Conservation (phyloP, 2,113 vertebrate genomes). For the Pseudopipra pipra region DNA sequence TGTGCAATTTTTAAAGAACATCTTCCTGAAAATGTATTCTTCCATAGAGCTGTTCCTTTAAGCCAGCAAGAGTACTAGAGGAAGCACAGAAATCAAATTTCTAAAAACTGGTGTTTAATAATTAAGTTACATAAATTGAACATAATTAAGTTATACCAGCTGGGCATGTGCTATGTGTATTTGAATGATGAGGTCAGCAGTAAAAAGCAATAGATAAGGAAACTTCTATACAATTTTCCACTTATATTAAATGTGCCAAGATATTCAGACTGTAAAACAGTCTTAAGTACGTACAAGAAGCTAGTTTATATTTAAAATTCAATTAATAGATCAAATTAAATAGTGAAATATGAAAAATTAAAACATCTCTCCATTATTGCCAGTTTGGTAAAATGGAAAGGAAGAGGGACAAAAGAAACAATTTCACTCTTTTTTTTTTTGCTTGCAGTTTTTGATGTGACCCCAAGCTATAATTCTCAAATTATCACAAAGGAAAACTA, state of each 20-base stretch:
- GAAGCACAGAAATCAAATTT: conserved; percentile 24
- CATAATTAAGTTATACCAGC: conserved; percentile 69
- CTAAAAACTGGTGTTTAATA: conserved; percentile 71
- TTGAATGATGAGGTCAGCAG: conserved; percentile 35
- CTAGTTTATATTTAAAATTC: conserved; percentile 25
- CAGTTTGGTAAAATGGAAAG: conserved; percentile 22
- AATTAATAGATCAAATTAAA: conserved; percentile 37
- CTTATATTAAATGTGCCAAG: conserved; percentile 32
- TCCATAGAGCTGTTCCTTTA: background rate
- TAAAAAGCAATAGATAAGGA: conserved; percentile 47
- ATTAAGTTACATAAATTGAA: conserved; percentile 70
- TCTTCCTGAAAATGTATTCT: background rate
- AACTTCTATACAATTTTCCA: conserved; percentile 53
- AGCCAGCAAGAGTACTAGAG: background rate
- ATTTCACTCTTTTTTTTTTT: background rate
- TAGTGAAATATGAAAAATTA: conserved; percentile 35
- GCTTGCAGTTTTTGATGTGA: conserved; percentile 8
- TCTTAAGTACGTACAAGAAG: background rate
- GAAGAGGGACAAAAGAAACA: conserved; percentile 6
- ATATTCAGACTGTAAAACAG: conserved; percentile 14
- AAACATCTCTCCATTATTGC: background rate
- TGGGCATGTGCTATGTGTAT: conserved; percentile 21
- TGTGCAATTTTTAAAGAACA: background rate
- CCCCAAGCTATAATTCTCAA: background rate
- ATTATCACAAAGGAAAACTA: background rate